Base-by-base conservation (phyloP, 2,888 invertebrate genomes). In the Lasioglossum leucozonium region DNA sequence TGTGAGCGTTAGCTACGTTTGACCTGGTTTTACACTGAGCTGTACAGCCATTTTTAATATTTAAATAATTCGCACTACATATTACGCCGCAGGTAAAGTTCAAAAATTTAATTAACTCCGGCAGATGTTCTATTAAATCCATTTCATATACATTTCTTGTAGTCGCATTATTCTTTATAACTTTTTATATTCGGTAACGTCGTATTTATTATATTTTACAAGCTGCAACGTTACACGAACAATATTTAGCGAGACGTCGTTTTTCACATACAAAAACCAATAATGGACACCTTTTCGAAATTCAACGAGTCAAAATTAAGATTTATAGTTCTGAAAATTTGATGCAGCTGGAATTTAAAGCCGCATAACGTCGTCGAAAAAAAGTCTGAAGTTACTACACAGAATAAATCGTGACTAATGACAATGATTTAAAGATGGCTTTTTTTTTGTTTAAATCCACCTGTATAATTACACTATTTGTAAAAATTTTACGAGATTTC, bases 1-100 rank as follows among this genome's bases (percentile, higher is more conserved):
- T 37, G 37, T 37, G 37, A n/a, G 34, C 67, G 37, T 67, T 67
- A 37, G 37, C 37, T 11, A 22, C 67, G 37, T 67, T 10, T 22
- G 34, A 37, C 37, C 37, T 37, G 37, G 37, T 34, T 67, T 67
- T 67, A 67, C 67, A 22, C 67, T 37, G 67, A 34, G 67, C 37
- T 67, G n/a, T n/a, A 67, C 37, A 67, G 37, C 67, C 37, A 67
- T 67, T 67, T 67, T 67, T 67, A 37, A 37, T 37, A 37, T 67
- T 37, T 37, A 67, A 37, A 37, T 67, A 37, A 67, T 67, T 37
- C 22, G 22, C 67, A 34, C 37, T 11, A 37, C 37, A 22, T 22
- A 67, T 22, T 18, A 37, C 8, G 34, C 37, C 18, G 18, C 4
- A 11, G 8, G 3, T 8, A 10, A 67, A 8, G 6, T 22, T 10